Percentiles rank a stretch among this genome's conserved stretches.
phyloP scores from a whole-genome alignment of 2,797 vertebrate species.

The Hozukius guyotensis region DNA sequence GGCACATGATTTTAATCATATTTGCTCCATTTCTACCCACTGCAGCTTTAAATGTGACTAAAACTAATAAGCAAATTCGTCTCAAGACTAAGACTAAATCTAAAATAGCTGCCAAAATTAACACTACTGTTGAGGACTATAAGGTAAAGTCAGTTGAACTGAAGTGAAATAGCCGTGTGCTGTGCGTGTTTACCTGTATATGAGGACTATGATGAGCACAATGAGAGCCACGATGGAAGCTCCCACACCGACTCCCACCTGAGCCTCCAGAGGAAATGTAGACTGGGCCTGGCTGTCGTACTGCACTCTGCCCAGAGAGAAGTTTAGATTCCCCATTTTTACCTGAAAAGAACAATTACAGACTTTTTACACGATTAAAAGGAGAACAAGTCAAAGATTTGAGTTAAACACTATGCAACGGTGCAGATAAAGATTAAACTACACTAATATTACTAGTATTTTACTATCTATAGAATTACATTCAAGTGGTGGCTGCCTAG shows the following conservation, averaged over 20 bases:
- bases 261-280: constrained; percentile 93
- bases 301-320: constrained; percentile 91
- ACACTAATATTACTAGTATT: too few species aligned
- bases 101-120: too few species aligned
- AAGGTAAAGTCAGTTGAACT: too few species aligned
- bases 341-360: constrained; percentile 80
- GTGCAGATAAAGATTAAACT: too few species aligned
- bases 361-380: not conserved
- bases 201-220: constrained; percentile 94
- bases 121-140: not conserved
- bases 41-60: too few species aligned
- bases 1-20: too few species aligned
- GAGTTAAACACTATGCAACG: not conserved
- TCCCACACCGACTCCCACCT: constrained; percentile 93
- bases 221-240: constrained; percentile 93
- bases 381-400: not conserved
- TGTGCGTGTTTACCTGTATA: constrained; percentile 88
- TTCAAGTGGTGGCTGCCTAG: not conserved
- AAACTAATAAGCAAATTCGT: too few species aligned
- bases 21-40: too few species aligned
- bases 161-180: not conserved
- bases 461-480: not conserved
- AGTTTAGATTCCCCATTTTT: constrained; percentile 93
- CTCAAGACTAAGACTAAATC: too few species aligned
- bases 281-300: constrained; percentile 91